A percentile compares a stretch with the other conserved stretches of the same genome.
phyloP scores from a whole-genome alignment of 2,888 invertebrate species.

The Steinernema scapterisci region DNA sequence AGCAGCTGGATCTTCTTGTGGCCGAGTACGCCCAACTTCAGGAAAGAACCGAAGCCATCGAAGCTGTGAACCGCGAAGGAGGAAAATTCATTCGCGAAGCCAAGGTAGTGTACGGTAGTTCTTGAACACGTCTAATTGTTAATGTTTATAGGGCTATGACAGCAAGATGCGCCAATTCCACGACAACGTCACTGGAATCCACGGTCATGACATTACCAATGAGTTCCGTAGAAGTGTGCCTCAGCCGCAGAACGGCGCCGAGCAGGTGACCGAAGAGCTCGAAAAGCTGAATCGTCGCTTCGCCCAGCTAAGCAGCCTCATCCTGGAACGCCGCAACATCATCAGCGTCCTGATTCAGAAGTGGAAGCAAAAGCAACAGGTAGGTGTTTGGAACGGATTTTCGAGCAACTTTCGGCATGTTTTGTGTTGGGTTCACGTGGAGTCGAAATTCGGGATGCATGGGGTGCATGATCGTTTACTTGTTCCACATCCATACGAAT shows the following conservation, averaged over 20 bases:
- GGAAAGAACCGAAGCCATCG: conserved; percentile 90
- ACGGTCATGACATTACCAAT: conserved; percentile 55
- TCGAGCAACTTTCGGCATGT: conserved; percentile 16
- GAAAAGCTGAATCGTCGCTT: conserved; percentile 67
- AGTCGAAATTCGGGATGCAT: conserved; percentile 25
- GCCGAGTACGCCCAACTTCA: conserved; percentile 88
- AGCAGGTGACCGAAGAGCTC: conserved; percentile 64
- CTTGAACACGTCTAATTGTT: background rate
- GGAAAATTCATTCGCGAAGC: conserved; percentile 94
- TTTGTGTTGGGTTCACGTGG: conserved; percentile 12
- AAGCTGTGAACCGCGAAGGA: conserved; percentile 91
- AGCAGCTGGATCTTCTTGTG: conserved; percentile 63
- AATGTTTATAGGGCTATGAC: conserved; percentile 78
- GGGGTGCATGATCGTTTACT: conserved; percentile 28
- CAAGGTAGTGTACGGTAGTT: conserved; percentile 77
- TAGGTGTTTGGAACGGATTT: conserved; percentile 43
- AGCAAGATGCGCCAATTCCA: conserved; percentile 83
- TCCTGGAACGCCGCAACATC: conserved; percentile 66
- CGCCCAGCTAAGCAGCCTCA: conserved; percentile 66
- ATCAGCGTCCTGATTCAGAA: conserved; percentile 67
- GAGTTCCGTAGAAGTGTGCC: conserved; percentile 60
- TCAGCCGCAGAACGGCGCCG: conserved; percentile 65
- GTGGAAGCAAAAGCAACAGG: conserved; percentile 67
- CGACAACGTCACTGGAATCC: conserved; percentile 75
- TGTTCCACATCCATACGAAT: conserved; percentile 6